Percentiles rank a stretch among this genome's conserved stretches.
Evolutionary conservation across 2,113 vertebrate genomes (phyloP).

Genomic region (Scytalopus superciliaris): DNA sequence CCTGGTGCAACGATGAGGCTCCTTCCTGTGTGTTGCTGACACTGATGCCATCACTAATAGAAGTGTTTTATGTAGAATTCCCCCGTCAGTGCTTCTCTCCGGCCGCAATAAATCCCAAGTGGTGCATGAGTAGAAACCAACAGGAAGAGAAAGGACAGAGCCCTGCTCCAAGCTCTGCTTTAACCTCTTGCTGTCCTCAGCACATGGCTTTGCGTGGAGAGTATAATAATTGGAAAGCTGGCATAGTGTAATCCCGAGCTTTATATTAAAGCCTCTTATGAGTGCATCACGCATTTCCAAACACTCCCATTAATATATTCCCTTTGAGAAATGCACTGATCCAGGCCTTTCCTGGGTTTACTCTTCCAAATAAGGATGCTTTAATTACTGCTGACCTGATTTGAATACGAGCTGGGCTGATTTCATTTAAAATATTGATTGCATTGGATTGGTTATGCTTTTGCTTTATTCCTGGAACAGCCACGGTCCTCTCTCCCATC

Average conservation of each 20-base stretch:
- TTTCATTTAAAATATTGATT: constrained; percentile 27
- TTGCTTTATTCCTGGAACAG: not conserved
- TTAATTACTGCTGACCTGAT: constrained; percentile 45
- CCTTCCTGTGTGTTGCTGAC: not conserved
- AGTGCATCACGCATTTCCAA: not conserved
- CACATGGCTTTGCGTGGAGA: not conserved
- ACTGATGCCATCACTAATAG: not conserved
- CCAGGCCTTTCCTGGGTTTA: not conserved
- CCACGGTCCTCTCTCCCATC: not conserved
- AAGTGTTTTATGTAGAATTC: not conserved
- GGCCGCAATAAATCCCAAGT: not conserved
- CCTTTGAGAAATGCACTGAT: not conserved
- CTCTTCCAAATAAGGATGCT: not conserved
- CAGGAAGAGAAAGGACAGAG: not conserved
- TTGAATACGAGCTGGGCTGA: not conserved
- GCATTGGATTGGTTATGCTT: not conserved
- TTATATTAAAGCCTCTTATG: constrained; percentile 54
- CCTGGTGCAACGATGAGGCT: not conserved
- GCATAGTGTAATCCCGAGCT: constrained; percentile 31
- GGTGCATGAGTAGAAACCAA: not conserved
- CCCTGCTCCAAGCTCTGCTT: not conserved
- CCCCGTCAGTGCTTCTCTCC: not conserved
- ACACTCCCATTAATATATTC: not conserved
- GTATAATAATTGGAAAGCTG: constrained; percentile 6
- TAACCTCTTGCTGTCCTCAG: constrained; percentile 16